Base-by-base conservation (phyloP, 2,113 vertebrate species). In the Leucopsar rothschildi region DNA sequence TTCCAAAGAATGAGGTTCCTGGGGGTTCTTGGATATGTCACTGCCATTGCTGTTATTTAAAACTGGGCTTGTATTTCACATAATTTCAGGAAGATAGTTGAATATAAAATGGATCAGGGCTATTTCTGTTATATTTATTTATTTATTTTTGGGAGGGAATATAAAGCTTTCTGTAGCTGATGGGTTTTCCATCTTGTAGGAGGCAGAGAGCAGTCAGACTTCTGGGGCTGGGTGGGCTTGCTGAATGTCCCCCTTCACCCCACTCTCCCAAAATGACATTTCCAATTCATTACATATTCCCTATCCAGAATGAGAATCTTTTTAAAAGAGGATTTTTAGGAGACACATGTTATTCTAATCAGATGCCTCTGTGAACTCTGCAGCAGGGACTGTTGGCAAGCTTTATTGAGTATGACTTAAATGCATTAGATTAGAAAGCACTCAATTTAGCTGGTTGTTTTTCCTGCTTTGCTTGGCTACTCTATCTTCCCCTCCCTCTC, bases 361-460 rank as follows among this genome's bases (percentile, higher is more conserved):
- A 90, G 88, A 95, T 92, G 50, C 90, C 78, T 78, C 63, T 56
- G 68, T 93, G 94, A 92, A 94, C 84, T 94, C 76, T 53, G 37
- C 65, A 95, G 76, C 86, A 93, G 76, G 39, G 70, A 81, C 77
- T 69, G 52, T 59, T 95, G 91, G 87, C 94, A 97, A 84, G 73
- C 93, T 91, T 96, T 88, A 96, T 3, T 93, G 94, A 92, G 77
- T 95, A 95, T 95, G 93, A 95, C 84, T 97, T 97, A 93, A 96
- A 91, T 91, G 60, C 39, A 94, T 97, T 97, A 91, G 91, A 94
- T 94, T 95, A 96, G 92, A 97, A 97, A 96, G 90, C 94, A 96
- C 76, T 96, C 94, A 90, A 27, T 97, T 96, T 90, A 95, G 90
- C 90, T 84, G 75, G 81, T 90, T 93, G 87, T 91, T 97, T 96